Percentiles rank a stretch among this genome's conserved stretches.
Evolutionary conservation across 2,888 invertebrate species (phyloP).

Genomic region (Oxytorus armatus): DNA sequence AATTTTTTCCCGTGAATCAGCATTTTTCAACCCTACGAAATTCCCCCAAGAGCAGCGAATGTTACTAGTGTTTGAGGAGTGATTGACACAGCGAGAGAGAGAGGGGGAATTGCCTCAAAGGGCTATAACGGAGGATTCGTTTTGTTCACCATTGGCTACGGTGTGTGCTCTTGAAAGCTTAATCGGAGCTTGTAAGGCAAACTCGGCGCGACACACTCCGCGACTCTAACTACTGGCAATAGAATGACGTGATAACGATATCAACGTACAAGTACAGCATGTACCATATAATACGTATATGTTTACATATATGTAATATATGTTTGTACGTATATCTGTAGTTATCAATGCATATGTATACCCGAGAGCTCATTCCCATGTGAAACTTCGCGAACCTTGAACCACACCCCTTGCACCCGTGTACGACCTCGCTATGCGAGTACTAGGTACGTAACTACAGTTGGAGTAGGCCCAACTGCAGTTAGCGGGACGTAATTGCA

Average conservation of each 20-base stretch:
- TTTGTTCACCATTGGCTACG: conserved; percentile 14
- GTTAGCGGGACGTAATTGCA: conserved; percentile 68
- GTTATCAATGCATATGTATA: not conserved
- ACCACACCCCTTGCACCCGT: conserved; percentile 30
- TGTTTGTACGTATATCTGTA: conserved; percentile 3
- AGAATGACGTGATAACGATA: conserved; percentile 68
- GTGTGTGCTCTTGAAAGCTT: conserved; percentile 15
- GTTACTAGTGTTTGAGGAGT: conserved; percentile 27
- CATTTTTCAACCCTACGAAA: conserved; percentile 35
- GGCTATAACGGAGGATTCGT: not conserved
- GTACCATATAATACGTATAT: conserved; percentile 22
- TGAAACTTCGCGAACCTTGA: conserved; percentile 59
- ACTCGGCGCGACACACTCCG: conserved; percentile 19
- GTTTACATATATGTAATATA: not conserved
- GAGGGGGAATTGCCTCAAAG: conserved; percentile 13
- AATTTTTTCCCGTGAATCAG: conserved; percentile 62
- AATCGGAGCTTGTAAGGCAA: conserved; percentile 55
- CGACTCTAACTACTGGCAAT: conserved; percentile 54
- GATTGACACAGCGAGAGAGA: conserved; percentile 14
- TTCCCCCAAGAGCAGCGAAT: conserved; percentile 1
- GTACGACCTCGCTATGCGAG: conserved; percentile 46
- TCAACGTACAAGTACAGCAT: conserved; percentile 47
- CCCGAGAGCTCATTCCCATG: conserved; percentile 23
- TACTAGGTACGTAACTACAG: conserved; percentile 61
- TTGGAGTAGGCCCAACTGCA: conserved; percentile 68